phyloP scores from a whole-genome alignment of 2,797 vertebrate species.

The Peromyscus melanophrys region DNA sequence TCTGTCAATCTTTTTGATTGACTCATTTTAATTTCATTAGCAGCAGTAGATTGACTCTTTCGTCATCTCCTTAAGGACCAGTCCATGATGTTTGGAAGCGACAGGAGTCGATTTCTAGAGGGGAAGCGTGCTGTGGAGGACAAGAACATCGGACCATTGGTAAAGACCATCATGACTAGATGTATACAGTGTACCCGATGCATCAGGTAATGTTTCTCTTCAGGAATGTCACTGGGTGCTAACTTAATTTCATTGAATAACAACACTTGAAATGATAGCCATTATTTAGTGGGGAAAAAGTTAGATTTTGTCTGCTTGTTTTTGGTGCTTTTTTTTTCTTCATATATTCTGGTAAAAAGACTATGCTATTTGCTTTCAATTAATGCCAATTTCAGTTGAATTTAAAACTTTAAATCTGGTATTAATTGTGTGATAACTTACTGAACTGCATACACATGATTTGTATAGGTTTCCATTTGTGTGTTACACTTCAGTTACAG shows the following conservation, averaged over 20 bases:
- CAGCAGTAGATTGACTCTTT: slow-evolving; percentile 65
- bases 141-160: slow-evolving; percentile 98
- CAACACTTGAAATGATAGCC: not conserved
- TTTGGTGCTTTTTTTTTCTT: not conserved
- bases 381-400: slow-evolving; percentile 37
- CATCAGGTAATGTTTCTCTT: slow-evolving; percentile 92
- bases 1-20: slow-evolving; percentile 54
- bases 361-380: not conserved
- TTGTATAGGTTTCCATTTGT: slow-evolving; percentile 16
- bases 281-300: slow-evolving; percentile 32
- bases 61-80: slow-evolving; percentile 90
- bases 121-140: slow-evolving; percentile 98
- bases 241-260: slow-evolving; percentile 53
- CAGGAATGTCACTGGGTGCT: not conserved
- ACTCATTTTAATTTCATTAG: not conserved
- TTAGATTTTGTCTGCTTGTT: not conserved
- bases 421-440: slow-evolving; percentile 38
- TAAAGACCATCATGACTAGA: slow-evolving; percentile 99
- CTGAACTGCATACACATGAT: not conserved
- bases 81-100: slow-evolving; percentile 97
- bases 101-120: slow-evolving; percentile 97
- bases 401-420: slow-evolving; percentile 43
- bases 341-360: slow-evolving; percentile 33
- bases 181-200: slow-evolving; percentile 99
- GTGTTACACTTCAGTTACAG: not conserved